These are phyloP conservation scores for Podarcis raffonei DNA, from an alignment of 2,113 vertebrate genomes.

Conservation along the genomic window DNA sequence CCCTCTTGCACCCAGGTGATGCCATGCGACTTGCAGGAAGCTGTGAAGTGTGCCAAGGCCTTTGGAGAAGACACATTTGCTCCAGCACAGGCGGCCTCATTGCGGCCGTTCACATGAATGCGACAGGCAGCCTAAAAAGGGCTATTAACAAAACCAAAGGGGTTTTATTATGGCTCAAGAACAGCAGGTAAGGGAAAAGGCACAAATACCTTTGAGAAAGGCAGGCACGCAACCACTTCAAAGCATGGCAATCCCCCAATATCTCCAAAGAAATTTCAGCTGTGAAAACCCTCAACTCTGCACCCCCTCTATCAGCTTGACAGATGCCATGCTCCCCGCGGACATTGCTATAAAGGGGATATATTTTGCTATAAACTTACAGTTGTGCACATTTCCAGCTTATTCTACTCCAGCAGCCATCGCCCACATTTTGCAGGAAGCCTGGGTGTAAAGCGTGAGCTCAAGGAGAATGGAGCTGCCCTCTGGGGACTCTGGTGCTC, in stretches of 20 bases:
- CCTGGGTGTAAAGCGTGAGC: too few species aligned
- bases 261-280: too few species aligned
- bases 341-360: not conserved
- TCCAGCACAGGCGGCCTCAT: not conserved
- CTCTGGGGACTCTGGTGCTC: not conserved
- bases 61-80: constrained; percentile 1
- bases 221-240: not conserved
- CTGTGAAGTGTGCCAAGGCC: constrained; percentile 28
- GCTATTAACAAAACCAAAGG: constrained; percentile 34
- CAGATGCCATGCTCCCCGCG: too few species aligned
- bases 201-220: not conserved
- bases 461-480: not conserved
- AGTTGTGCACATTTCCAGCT: not conserved
- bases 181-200: not conserved
- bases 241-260: not conserved
- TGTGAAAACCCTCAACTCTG: not conserved
- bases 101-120: constrained; percentile 11
- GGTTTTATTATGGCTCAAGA: not conserved
- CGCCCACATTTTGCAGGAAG: not conserved
- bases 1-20: not conserved
- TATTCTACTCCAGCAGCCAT: not conserved
- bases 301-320: not conserved
- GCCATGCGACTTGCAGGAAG: constrained; percentile 26
- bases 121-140: not conserved
- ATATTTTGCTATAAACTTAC: not conserved